phyloP scores from a whole-genome alignment of 2,113 vertebrate species.

The Chaetodon trifascialis region DNA sequence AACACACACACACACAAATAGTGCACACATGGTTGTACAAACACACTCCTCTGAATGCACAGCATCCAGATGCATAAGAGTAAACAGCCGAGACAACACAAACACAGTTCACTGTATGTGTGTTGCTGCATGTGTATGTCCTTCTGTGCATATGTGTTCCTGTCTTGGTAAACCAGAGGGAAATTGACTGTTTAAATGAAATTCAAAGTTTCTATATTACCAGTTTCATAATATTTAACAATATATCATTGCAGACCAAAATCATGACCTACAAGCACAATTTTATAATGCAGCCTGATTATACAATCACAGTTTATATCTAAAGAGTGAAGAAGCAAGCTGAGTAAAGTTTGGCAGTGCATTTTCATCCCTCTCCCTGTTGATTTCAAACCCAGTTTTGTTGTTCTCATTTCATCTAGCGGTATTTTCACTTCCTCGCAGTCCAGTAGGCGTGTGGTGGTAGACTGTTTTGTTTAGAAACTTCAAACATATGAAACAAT shows the following conservation, averaged over 20 bases:
- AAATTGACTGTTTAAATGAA: background rate
- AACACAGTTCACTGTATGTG: background rate
- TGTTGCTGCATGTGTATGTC: background rate
- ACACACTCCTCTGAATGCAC: background rate
- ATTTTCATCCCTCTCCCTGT: background rate
- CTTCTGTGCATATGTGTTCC: background rate
- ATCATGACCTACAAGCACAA: background rate
- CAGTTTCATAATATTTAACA: background rate
- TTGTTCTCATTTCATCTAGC: constrained; percentile 6
- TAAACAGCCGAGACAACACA: background rate
- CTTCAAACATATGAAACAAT: background rate
- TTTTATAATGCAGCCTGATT: too few species aligned
- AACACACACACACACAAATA: background rate
- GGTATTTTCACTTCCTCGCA: constrained; percentile 8
- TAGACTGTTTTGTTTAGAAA: background rate
- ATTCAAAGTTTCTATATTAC: background rate
- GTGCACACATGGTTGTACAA: background rate
- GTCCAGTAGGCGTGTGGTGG: background rate
- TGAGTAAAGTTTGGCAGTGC: too few species aligned
- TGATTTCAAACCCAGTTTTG: background rate
- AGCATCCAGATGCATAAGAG: background rate
- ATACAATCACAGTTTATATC: background rate
- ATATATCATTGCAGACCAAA: background rate
- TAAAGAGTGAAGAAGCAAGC: background rate
- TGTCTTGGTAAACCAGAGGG: background rate